A percentile compares a stretch with the other conserved stretches of the same genome.
Evolutionary conservation across 2,888 invertebrate genomes (phyloP).

Genomic region (Caenorhabditis wallacei): DNA sequence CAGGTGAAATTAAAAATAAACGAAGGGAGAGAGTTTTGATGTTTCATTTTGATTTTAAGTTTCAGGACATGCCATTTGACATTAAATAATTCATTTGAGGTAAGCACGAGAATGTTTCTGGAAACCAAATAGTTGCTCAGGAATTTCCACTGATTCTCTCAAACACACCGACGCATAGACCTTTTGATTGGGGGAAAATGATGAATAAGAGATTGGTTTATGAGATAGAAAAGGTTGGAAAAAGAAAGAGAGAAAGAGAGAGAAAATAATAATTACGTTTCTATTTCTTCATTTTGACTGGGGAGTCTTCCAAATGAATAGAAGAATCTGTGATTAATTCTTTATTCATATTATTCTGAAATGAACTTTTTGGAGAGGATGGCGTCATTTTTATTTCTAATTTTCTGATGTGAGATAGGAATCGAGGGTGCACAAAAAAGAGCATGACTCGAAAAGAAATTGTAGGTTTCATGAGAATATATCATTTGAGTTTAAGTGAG

Average conservation of each 20-base stretch:
- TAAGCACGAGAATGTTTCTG: constrained; percentile 42
- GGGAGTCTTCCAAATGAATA: constrained; percentile 10
- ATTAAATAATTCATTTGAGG: constrained; percentile 32
- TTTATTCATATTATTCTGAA: background rate
- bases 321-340: constrained; percentile 13
- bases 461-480: background rate
- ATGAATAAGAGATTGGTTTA: constrained; percentile 36
- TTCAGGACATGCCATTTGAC: constrained; percentile 13
- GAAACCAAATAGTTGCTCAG: constrained; percentile 41
- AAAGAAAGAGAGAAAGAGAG: background rate
- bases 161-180: constrained; percentile 11
- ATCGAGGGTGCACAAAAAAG: background rate
- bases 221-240: background rate
- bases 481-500: background rate
- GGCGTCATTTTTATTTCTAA: constrained; percentile 15
- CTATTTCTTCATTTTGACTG: constrained; percentile 2
- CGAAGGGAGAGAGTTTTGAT: background rate
- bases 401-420: background rate
- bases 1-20: constrained; percentile 23
- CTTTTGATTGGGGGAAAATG: constrained; percentile 25
- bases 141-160: background rate
- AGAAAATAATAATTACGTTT: constrained; percentile 20
- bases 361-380: constrained; percentile 14
- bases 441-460: constrained; percentile 5
- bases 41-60: constrained; percentile 3